A percentile compares a stretch with the other conserved stretches of the same genome.
Conservation (phyloP, 2,888 invertebrate species). For the Aphidius colemani region DNA sequence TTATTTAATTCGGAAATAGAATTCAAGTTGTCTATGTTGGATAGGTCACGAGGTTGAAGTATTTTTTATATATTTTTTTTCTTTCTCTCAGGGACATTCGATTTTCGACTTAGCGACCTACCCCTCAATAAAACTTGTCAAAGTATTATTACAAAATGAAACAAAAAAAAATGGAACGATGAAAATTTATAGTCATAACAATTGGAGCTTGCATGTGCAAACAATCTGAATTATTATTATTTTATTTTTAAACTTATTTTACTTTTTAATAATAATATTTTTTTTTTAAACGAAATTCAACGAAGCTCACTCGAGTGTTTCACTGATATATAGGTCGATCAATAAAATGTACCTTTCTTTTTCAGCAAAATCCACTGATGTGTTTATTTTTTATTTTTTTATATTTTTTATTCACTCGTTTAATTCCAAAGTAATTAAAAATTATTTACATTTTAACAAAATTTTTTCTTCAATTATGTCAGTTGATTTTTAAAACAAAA, state of each 20-base stretch:
- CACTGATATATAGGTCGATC: conserved; percentile 48
- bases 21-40: conserved; percentile 40
- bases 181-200: no score
- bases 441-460: neutral
- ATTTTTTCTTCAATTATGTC: neutral
- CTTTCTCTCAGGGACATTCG: conserved; percentile 2
- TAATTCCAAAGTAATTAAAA: conserved; percentile 13
- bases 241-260: conserved; percentile 11
- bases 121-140: no score
- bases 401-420: neutral
- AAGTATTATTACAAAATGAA: no score
- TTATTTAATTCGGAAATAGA: conserved; percentile 43
- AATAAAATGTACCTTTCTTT: conserved; percentile 46
- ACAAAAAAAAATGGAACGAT: no score
- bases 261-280: conserved; percentile 1
- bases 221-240: conserved; percentile 13
- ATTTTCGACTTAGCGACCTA: no score
- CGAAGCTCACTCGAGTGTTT: conserved; percentile 10
- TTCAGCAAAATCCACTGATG: conserved; percentile 38
- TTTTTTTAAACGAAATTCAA: conserved; percentile 5
- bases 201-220: conserved; percentile 1
- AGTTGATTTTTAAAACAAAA: no score
- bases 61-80: conserved; percentile 34
- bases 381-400: neutral
- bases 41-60: conserved; percentile 49